Percentiles rank a stretch among this genome's conserved stretches.
These are phyloP conservation scores for Meriones unguiculatus DNA, from an alignment of 2,113 vertebrate genomes.

Conservation along the genomic window DNA sequence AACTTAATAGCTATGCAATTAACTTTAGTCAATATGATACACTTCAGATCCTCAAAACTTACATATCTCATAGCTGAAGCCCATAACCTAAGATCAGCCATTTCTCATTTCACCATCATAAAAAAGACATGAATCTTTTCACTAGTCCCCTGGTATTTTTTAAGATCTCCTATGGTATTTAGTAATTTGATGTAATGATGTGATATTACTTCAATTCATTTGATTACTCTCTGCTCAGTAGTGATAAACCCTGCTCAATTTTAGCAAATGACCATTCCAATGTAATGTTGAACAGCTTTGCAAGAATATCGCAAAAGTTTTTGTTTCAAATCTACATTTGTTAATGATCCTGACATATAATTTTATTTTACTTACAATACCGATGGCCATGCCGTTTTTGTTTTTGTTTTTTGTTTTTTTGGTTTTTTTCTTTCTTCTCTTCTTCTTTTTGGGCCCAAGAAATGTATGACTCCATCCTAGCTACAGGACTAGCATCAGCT, in stretches of 20 bases:
- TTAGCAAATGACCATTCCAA: neutral
- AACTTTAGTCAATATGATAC: neutral
- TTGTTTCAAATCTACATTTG: neutral
- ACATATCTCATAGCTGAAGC: neutral
- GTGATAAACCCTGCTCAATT: neutral
- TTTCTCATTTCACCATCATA: neutral
- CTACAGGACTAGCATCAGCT: neutral
- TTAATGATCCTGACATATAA: neutral
- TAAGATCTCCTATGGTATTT: neutral
- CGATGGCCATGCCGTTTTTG: neutral
- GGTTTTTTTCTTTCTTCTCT: neutral
- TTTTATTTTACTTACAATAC: neutral
- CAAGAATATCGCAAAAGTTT: neutral
- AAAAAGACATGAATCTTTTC: neutral
- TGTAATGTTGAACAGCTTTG: neutral
- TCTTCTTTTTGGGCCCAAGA: neutral
- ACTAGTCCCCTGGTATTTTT: neutral
- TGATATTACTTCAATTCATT: neutral
- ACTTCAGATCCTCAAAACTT: neutral
- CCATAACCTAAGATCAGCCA: neutral
- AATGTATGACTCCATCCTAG: neutral
- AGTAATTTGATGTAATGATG: neutral
- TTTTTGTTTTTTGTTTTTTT: neutral
- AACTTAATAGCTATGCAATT: neutral
- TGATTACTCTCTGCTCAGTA: neutral